These are phyloP conservation scores for Zalophus californianus DNA, from an alignment of 2,797 vertebrate species.

Conservation along the genomic window DNA sequence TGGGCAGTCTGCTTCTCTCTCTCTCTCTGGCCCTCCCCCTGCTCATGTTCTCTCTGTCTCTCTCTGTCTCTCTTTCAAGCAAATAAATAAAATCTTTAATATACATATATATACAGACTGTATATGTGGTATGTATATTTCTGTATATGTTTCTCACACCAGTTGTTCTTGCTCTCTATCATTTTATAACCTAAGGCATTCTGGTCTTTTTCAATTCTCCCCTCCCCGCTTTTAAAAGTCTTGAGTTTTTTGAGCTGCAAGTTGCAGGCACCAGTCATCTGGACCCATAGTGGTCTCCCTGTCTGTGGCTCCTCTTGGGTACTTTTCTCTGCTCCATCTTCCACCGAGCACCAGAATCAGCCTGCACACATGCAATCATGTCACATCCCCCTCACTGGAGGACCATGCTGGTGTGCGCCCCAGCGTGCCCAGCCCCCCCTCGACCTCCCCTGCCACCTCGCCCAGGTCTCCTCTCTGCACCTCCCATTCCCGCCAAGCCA, in stretches of 20 bases:
- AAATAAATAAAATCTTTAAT: neutral
- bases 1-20: too few species aligned
- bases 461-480: too few species aligned
- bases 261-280: rapidly evolving
- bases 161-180: neutral
- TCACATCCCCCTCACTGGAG: rapidly evolving
- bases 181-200: neutral
- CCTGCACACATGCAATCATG: rapidly evolving
- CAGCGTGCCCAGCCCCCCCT: rapidly evolving
- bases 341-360: neutral
- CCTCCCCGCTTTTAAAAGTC: neutral
- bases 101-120: neutral
- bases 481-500: rapidly evolving
- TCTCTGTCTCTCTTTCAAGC: neutral
- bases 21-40: neutral
- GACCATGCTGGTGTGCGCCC: rapidly evolving
- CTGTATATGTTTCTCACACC: neutral
- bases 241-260: neutral
- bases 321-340: rapidly evolving
- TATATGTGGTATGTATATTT: too few species aligned
- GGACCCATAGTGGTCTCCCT: rapidly evolving
- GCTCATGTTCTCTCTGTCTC: neutral
- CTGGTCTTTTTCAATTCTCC: neutral
- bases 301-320: neutral
- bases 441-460: rapidly evolving